A percentile compares a stretch with the other conserved stretches of the same genome.
These are phyloP conservation scores for Drosophila nr. perissopoda DNA, from an alignment of 2,888 invertebrate species.

Conservation along the genomic window DNA sequence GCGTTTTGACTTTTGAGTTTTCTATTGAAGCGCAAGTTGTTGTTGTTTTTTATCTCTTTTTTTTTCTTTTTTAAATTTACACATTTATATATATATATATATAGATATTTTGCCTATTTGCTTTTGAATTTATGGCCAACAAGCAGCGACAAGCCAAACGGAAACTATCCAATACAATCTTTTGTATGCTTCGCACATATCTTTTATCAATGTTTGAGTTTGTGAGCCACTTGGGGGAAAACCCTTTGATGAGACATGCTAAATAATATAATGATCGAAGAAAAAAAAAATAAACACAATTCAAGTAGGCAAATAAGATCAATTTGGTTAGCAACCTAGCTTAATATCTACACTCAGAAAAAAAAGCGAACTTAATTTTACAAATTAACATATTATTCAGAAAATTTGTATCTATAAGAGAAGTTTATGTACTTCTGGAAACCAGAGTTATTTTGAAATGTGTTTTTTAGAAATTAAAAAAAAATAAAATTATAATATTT, in stretches of 20 bases:
- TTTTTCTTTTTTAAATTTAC: constrained; percentile 24
- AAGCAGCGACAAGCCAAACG: constrained; percentile 45
- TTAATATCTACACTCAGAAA: neutral
- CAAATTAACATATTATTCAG: neutral
- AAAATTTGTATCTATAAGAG: neutral
- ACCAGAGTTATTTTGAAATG: neutral
- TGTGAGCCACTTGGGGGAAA: constrained; percentile 37
- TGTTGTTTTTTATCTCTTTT: neutral
- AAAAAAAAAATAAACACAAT: neutral
- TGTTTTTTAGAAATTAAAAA: neutral
- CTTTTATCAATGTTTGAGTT: neutral
- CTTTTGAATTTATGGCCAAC: constrained; percentile 28
- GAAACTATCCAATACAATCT: constrained; percentile 44
- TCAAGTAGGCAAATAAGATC: neutral
- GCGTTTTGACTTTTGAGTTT: constrained; percentile 34
- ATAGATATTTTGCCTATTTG: constrained; percentile 47
- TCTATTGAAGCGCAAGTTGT: constrained; percentile 50
- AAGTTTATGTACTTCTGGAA: neutral
- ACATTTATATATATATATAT: constrained; percentile 5
- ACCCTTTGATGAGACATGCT: constrained; percentile 47
- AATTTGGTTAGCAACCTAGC: neutral
- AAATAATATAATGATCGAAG: neutral
- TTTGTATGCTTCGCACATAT: constrained; percentile 46
- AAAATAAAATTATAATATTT: too few relatives aligned
- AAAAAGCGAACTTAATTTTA: fast-evolving